Conservation (phyloP, 2,797 vertebrate genomes). For the Pantherophis vulpinus region DNA sequence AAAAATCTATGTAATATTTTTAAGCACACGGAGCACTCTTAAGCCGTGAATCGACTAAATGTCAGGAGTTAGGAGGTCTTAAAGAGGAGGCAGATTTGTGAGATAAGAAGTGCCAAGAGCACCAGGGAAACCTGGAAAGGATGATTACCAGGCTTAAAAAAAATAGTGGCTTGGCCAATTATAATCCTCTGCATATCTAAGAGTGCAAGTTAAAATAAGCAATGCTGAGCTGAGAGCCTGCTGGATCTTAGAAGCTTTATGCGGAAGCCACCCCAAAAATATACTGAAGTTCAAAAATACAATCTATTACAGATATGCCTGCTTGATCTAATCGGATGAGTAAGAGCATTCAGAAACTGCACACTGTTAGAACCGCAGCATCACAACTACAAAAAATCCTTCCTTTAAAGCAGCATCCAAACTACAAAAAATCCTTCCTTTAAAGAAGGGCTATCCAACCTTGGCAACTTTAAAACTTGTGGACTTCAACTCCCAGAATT, state of each 20-base stretch:
- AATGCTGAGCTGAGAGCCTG: slow-evolving; percentile 2
- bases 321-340: neutral
- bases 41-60: neutral
- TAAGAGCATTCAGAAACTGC: neutral
- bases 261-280: slow-evolving; percentile 12
- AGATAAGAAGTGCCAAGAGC: slow-evolving; percentile 38
- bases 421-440: neutral
- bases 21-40: neutral
- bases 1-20: slow-evolving; percentile 33
- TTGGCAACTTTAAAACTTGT: too few relatives aligned
- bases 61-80: neutral
- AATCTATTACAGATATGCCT: neutral
- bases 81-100: neutral
- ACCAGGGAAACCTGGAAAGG: slow-evolving; percentile 18
- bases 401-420: neutral
- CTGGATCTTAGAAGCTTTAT: slow-evolving; percentile 41
- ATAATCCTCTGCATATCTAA: fast-evolving
- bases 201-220: neutral
- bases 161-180: neutral
- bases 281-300: slow-evolving; percentile 12
- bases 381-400: neutral
- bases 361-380: neutral
- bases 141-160: slow-evolving; percentile 33
- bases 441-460: too few relatives aligned
- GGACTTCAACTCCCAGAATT: too few relatives aligned